These are phyloP conservation scores for Peribatodes rhomboidaria DNA, from an alignment of 2,888 invertebrate genomes.

Conservation along the genomic window DNA sequence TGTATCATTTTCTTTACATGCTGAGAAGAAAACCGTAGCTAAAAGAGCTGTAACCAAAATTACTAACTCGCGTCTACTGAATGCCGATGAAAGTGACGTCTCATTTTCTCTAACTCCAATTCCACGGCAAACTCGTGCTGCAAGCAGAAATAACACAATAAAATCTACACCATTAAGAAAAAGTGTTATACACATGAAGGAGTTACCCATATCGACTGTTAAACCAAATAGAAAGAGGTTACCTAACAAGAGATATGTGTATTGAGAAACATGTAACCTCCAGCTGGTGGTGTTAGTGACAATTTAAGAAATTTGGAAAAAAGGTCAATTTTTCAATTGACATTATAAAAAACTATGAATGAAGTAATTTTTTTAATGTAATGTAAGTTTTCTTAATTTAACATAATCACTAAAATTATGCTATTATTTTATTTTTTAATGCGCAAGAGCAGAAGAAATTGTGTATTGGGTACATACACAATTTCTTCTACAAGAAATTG, in stretches of 20 bases:
- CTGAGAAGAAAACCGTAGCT: conserved; percentile 2
- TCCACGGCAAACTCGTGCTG: conserved; percentile 7
- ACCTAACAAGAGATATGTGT: conserved; percentile 29
- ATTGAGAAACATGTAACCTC: neutral
- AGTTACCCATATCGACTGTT: neutral
- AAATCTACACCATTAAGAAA: conserved; percentile 11
- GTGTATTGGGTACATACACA: too few relatives aligned
- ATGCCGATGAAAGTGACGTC: conserved; percentile 43
- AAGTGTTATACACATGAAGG: neutral
- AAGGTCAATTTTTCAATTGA: too few relatives aligned
- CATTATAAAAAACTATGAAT: too few relatives aligned
- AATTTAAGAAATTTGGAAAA: too few relatives aligned
- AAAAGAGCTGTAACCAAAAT: conserved; percentile 21
- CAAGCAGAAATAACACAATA: neutral
- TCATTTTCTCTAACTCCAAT: conserved; percentile 48
- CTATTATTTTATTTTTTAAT: too few relatives aligned
- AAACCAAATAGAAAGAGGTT: conserved; percentile 24
- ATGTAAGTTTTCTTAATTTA: too few relatives aligned
- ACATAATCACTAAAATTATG: too few relatives aligned
- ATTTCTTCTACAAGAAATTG: too few relatives aligned
- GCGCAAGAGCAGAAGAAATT: too few relatives aligned
- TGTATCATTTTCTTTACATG: conserved; percentile 25
- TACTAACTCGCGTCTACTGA: conserved; percentile 1
- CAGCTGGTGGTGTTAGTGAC: neutral
- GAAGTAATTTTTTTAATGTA: too few relatives aligned